Evolutionary conservation across 2,113 vertebrate genomes (phyloP), one percentile per base, ranked within the genome.

Genomic region (Tragelaphus buxtoni): DNA sequence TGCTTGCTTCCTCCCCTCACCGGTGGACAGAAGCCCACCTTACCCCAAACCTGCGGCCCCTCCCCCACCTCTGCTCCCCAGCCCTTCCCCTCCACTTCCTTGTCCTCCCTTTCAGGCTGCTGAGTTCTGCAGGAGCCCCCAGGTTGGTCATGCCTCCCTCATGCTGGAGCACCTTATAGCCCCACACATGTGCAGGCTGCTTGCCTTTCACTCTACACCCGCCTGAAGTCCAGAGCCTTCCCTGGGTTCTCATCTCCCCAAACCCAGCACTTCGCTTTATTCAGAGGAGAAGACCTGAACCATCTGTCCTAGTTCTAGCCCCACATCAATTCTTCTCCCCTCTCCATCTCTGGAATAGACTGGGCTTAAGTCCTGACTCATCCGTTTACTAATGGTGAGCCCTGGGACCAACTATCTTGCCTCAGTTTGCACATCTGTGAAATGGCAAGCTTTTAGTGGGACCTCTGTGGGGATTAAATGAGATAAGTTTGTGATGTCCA

Each of bases 321-420:
- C 81, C 69, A 60, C 12, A 3, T 53, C 65, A 92, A 20, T 28
- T 51, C 79, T 72, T 95, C 47, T n/a, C 53, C 28, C 61, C 16
- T 83, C 51, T 55, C 26, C 14, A 47, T 86, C 76, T 87, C 84
- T 88, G 84, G 30, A 65, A 96, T 53, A 91, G 47, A 12, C 49
- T 61, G 74, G 35, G 11, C 26, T 88, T 82, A 65, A 49, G 74
- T 82, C 65, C 80, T n/a, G 24, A 76, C 63, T 90, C 88, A 87
- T 47, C 9, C 32, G 14, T 51, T 61, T 94, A 11, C 74, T 79
- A 55, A 28, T 7, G 28, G 39, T 47, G 55, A 88, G 42, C 28
- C 7, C 42, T 45, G 30, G 39, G 45, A 28, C 42, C 32, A 69
- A 32, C 81, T 20, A 65, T 88, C 53, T 82, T 94, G 72, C 79